phyloP scores from a whole-genome alignment of 2,113 vertebrate genomes.

The Acrocephalus arundinaceus region DNA sequence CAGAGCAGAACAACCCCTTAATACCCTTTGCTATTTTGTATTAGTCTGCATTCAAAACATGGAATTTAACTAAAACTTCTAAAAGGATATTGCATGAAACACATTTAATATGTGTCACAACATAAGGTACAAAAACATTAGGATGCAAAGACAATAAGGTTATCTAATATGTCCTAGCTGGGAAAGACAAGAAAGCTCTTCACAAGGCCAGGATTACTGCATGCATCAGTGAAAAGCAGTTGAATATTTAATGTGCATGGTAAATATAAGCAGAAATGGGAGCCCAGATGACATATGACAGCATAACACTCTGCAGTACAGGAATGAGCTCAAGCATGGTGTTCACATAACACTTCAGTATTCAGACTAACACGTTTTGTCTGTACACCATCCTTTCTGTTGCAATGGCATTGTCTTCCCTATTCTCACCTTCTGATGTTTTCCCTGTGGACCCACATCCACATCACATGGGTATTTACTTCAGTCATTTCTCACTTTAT shows the following conservation, averaged over 20 bases:
- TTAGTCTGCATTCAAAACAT: background rate
- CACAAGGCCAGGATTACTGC: slow-evolving; percentile 17
- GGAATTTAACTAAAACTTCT: slow-evolving; percentile 23
- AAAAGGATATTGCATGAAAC: background rate
- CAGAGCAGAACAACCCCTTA: background rate
- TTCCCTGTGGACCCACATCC: slow-evolving; percentile 21
- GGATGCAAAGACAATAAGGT: slow-evolving; percentile 20
- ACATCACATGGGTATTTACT: slow-evolving; percentile 4
- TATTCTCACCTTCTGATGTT: slow-evolving; percentile 33
- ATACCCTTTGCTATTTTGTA: slow-evolving; percentile 6
- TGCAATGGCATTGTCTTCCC: slow-evolving; percentile 22
- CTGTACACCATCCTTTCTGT: background rate
- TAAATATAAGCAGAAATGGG: slow-evolving; percentile 35
- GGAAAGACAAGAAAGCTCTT: slow-evolving; percentile 12
- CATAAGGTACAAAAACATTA: background rate
- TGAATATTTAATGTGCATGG: slow-evolving; percentile 54
- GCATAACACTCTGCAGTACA: background rate
- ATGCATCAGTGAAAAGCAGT: slow-evolving; percentile 17
- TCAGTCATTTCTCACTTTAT: slow-evolving; percentile 36
- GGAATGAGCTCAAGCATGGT: background rate
- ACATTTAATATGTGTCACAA: slow-evolving; percentile 14
- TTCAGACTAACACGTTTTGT: slow-evolving; percentile 24
- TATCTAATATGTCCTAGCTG: slow-evolving; percentile 5
- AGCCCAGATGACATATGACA: slow-evolving; percentile 42
- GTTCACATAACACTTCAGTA: background rate